Evolutionary conservation across 2,797 vertebrate species (phyloP), one percentile per base, ranked within the genome.

Genomic region (Gallinago nigripennis): DNA sequence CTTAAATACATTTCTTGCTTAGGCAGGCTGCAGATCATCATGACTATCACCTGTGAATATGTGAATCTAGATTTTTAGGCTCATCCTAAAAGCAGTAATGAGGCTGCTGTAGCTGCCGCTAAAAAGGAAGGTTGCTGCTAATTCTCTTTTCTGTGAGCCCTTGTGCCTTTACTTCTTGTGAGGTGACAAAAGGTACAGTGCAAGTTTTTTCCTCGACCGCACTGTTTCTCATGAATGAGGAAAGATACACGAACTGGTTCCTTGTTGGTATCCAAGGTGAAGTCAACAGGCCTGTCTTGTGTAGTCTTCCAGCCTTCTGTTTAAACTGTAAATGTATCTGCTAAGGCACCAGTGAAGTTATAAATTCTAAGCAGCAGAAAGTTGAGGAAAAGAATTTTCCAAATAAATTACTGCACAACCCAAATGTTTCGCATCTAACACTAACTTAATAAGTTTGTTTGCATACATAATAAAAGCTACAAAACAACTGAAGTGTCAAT

Each of bases 141-240:
- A 10, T 6, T 86, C 41, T 41, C 21, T 46, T 89, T 64, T 30
- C 3, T 31, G 19, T n/a, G 63, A 81, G 27, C 41, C 20, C 4
- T 51, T 57, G 9, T 25, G 19, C 12, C 1, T 25, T 69, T 86
- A 64, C 35, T 87, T 83, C 68, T 64, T 61, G 57, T 64, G 64
- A 87, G 8, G 19, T 27, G 50, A 35, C 35, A 76, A 51, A 89
- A 66, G 3, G 1, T 11, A 8, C 0, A 0, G 19, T 28, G 2
- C 17, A 51, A 48, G 25, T 65, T 63, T 81, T 78, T 66, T 25
- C 53, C 41, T 90, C 28, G 25, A 16, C 41, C 17, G 16, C 33
- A 10, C 5, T 54, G 11, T 70, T 88, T 85, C n/a, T 86, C 46
- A 37, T 0, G 2, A 66, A 71, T 66, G 41, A 71, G 58, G 53